A percentile compares a stretch with the other conserved stretches of the same genome.
phyloP scores from a whole-genome alignment of 2,797 vertebrate genomes.

The Borostomias antarcticus region DNA sequence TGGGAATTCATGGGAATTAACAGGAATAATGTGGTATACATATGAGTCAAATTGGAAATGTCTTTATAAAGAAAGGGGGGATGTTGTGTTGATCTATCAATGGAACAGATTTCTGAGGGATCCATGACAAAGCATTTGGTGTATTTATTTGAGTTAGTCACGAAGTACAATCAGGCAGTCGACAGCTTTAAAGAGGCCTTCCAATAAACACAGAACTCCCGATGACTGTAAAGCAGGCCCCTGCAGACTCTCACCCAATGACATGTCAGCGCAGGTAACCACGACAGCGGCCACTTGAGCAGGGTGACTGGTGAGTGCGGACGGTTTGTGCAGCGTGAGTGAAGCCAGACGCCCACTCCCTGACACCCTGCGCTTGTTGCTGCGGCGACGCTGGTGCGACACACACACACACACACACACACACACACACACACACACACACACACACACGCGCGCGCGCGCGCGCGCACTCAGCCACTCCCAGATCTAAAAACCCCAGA shows the following conservation, averaged over 20 bases:
- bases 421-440: too few relatives aligned
- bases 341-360: slow-evolving; percentile 61
- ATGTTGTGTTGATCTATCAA: too few relatives aligned
- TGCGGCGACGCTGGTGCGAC: slow-evolving; percentile 51
- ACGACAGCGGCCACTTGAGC: slow-evolving; percentile 46
- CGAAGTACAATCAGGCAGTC: neutral
- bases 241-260: slow-evolving; percentile 28
- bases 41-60: too few relatives aligned
- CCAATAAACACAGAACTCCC: neutral
- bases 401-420: slow-evolving; percentile 63
- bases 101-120: too few relatives aligned
- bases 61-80: too few relatives aligned
- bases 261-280: slow-evolving; percentile 48
- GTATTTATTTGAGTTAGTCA: neutral
- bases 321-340: slow-evolving; percentile 58
- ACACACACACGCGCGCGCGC: too few relatives aligned
- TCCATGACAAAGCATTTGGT: too few relatives aligned
- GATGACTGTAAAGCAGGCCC: neutral
- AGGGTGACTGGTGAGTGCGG: slow-evolving; percentile 57
- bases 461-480: slow-evolving; percentile 63
- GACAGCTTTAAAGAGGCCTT: neutral
- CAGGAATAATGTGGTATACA: too few relatives aligned
- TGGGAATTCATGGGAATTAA: too few relatives aligned
- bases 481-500: slow-evolving; percentile 31
- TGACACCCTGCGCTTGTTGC: slow-evolving; percentile 53